phyloP scores from a whole-genome alignment of 2,113 vertebrate genomes.

The Calonectris borealis region DNA sequence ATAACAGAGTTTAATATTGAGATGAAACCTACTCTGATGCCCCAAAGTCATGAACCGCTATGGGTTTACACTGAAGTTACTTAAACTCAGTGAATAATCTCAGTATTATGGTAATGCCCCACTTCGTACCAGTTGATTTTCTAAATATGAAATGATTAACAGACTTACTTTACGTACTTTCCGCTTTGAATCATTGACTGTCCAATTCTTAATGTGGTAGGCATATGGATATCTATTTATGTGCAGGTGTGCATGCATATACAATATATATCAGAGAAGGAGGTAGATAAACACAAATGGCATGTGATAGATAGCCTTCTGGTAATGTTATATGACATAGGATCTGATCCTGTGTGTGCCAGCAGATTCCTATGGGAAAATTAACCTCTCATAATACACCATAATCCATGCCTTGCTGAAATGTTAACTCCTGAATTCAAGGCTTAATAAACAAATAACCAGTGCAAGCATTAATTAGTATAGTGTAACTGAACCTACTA shows the following conservation, averaged over 20 bases:
- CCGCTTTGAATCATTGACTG: not conserved
- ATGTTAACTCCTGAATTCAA: not conserved
- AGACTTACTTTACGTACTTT: not conserved
- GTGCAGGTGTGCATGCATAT: conserved; percentile 49
- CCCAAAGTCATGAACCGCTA: not conserved
- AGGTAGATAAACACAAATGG: not conserved
- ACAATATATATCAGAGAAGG: not conserved
- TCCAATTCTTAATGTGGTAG: not conserved
- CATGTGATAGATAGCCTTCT: not conserved
- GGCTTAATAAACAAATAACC: not conserved
- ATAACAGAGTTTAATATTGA: not conserved
- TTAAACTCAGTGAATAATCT: not conserved
- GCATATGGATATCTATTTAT: conserved; percentile 43
- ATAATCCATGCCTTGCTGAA: not conserved
- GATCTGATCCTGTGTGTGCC: not conserved
- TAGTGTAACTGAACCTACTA: not conserved
- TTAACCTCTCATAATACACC: not conserved
- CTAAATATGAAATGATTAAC: not conserved
- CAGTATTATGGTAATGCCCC: not conserved
- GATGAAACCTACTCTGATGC: not conserved
- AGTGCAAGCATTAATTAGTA: not conserved
- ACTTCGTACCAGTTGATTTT: not conserved
- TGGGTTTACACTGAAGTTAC: not conserved
- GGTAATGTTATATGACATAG: not conserved
- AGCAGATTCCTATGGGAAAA: not conserved